Percentiles rank a stretch among this genome's conserved stretches.
These are phyloP conservation scores for Melopsittacus undulatus DNA, from an alignment of 2,797 vertebrate genomes.

Conservation along the genomic window DNA sequence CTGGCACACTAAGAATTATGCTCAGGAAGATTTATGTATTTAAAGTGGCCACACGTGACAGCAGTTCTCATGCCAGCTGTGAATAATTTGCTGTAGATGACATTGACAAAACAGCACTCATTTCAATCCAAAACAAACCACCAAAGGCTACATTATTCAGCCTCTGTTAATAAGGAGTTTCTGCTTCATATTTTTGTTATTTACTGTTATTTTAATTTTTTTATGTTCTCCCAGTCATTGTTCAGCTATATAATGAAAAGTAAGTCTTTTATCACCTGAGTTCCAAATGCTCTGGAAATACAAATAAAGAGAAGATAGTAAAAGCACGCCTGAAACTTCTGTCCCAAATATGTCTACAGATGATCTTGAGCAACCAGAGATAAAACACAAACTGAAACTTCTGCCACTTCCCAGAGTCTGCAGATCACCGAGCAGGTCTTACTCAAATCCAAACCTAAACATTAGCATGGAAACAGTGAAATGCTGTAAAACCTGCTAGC, in stretches of 20 bases:
- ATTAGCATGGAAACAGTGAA: background rate
- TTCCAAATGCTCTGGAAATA: background rate
- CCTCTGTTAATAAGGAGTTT: background rate
- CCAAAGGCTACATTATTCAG: background rate
- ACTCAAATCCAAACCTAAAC: background rate
- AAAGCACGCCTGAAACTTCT: background rate
- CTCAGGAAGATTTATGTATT: background rate
- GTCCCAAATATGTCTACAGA: background rate
- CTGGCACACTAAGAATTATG: background rate
- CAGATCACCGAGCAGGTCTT: background rate
- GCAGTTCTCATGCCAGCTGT: background rate
- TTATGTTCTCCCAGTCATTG: background rate
- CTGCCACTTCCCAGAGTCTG: background rate
- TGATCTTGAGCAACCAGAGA: background rate
- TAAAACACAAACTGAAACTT: background rate
- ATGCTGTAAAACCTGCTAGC: background rate
- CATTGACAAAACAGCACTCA: background rate
- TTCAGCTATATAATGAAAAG: background rate
- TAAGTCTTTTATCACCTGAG: background rate
- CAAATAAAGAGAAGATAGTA: background rate
- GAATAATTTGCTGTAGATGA: background rate
- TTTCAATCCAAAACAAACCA: background rate
- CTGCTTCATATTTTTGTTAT: background rate
- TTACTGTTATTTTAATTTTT: background rate
- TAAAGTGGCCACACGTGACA: background rate